Evolutionary conservation across 2,113 vertebrate genomes (phyloP), one percentile per base, ranked within the genome.

Genomic region (Poeciliopsis retropinna): DNA sequence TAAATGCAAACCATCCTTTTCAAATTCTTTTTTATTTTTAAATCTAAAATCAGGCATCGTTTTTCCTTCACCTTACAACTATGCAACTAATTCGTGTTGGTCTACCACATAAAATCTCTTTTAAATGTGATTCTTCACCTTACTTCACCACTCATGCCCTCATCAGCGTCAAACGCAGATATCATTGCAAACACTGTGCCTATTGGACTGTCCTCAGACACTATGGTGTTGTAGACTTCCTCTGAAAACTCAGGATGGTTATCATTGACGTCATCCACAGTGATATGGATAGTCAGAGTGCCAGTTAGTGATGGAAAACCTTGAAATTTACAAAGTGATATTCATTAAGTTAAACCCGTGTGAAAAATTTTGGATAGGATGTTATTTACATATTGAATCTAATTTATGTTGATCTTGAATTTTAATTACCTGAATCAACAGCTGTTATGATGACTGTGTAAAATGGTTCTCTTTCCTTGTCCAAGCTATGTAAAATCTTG

Each of bases 221-320:
- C 88, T 29, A 88, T 88, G 62, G 89, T 91, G 77, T 75, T 87
- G 72, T 92, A 90, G 37, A 75, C 44, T 2, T 91, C 83, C 37
- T 88, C 82, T 14, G 71, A 70, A 85, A 95, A 94, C 63, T 88
- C 37, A 51, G 94, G 94, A 39, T 6, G 60, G 57, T 95, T 95
- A 77, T 95, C 94, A 75, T 95, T 95, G n/a, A 91, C 30, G 69
- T 95, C 94, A 25, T 94, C 91, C 78, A 95, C 93, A 9, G 91
- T n/a, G 47, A 95, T 66, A 9, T 85, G 68, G 14, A 95, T 12
- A 4, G 87, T 93, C 27, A 91, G 84, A 65, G 94, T 91, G 17
- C 94, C 93, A 63, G 93, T 94, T 67, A 94, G 66, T 66, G 92
- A 85, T 63, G 90, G 89, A 3, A 82, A 13, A 30, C 94, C 94